These are phyloP conservation scores for Apostichopus parvimensis DNA, from an alignment of 35 echinoderm and acorn worm species.

Conservation along the genomic window DNA sequence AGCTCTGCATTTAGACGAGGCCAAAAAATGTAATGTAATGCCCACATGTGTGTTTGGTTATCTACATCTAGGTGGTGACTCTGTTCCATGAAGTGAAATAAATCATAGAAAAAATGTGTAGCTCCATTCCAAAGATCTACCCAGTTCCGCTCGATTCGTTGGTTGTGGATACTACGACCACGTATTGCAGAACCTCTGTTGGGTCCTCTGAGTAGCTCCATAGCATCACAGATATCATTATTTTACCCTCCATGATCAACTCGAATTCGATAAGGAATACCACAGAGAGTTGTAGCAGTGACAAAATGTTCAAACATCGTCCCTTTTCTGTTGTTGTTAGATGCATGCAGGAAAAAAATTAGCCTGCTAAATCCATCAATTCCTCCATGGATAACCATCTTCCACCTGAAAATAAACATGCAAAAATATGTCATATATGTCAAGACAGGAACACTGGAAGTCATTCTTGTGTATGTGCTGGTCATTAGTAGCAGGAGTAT, in stretches of 20 bases:
- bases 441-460: too few species aligned
- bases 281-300: conserved; percentile 8
- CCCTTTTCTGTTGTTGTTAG: conserved; percentile 50
- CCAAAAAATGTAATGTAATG: conserved; percentile 60
- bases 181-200: conserved; percentile 36
- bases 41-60: conserved; percentile 56
- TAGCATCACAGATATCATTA: conserved; percentile 49
- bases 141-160: conserved; percentile 58
- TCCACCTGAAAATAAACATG: conserved; percentile 38
- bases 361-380: conserved; percentile 54
- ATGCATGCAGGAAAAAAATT: conserved; percentile 18
- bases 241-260: conserved; percentile 54
- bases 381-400: conserved; percentile 56
- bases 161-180: conserved; percentile 63
- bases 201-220: conserved; percentile 42
- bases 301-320: conserved; percentile 38
- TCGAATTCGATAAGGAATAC: conserved; percentile 49
- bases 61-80: conserved; percentile 27
- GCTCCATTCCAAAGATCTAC: conserved; percentile 58
- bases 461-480: too few species aligned
- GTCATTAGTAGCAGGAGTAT: too few species aligned
- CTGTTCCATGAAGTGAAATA: conserved; percentile 58
- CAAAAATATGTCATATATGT: too few species aligned
- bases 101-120: conserved; percentile 63
- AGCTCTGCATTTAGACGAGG: conserved; percentile 55